Evolutionary conservation across 2,888 invertebrate species (phyloP), one percentile per base, ranked within the genome.

Genomic region (Platycheirus rosarum): DNA sequence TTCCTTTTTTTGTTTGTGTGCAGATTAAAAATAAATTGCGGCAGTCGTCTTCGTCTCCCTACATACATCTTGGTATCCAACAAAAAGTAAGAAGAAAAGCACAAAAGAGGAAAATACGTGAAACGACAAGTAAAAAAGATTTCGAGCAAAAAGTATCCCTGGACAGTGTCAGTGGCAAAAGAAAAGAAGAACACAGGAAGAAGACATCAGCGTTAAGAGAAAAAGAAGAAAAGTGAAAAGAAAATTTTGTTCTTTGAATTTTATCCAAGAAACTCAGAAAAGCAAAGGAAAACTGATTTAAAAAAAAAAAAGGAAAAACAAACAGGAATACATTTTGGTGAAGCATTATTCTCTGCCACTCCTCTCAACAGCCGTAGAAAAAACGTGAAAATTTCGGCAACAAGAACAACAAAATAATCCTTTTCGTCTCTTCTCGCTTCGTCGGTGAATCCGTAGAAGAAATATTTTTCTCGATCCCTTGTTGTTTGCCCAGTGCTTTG

Each of bases 101-200:
- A 53, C 13, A 32, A 37, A 42, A 63, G 46, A 55, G 29, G 26
- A 32, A 14, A 71, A 73, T 57, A 44, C n/a, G n/a, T n/a, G n/a
- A n/a, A n/a, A n/a, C n/a, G n/a, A 66, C 69, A 76, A 46, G 51
- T 23, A 62, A 13, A 26, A 42, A 66, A 49, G 42, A 68, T 18
- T n/a, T 77, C 44, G 60, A 79, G 76, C 76, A 76, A 76, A 82
- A 82, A 82, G 71, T 68, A 71, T 71, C 76, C 82, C 82, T 76
- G 82, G 76, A 80, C 70, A 80, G 65, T 60, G 53, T 53, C 62
- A 44, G 48, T 71, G 53, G 46, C 57, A 48, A 55, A 53, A 53
- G 48, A 76, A 65, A 37, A 42, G 14, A 60, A 73, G 63, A 73
- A 79, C 40, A 26, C 42, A 23, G 37, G 44, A 55, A 69, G 51